Evolutionary conservation across 2,797 vertebrate species (phyloP).

Genomic region (Sebastes baramenuke): DNA sequence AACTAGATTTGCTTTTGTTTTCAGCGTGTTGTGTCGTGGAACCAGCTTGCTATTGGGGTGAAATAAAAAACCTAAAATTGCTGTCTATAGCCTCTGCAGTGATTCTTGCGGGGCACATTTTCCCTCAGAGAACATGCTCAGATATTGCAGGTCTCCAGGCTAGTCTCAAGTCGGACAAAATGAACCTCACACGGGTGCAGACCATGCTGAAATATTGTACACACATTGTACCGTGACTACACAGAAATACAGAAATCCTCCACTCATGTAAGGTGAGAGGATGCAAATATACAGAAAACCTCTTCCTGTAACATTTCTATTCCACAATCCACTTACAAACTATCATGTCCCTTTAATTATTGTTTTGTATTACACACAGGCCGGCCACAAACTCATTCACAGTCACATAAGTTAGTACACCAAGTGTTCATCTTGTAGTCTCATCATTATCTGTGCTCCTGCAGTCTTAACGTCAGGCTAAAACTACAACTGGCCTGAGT

Average conservation of each 20-base stretch:
- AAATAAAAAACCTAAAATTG: constrained; percentile 13
- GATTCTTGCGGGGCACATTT: neutral
- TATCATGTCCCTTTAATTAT: constrained; percentile 12
- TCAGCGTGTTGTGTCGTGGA: neutral
- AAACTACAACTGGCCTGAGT: constrained; percentile 37
- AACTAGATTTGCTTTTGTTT: neutral
- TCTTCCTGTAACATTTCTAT: constrained; percentile 23
- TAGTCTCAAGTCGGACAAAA: constrained; percentile 30
- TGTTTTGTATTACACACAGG: constrained; percentile 20
- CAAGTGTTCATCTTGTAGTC: neutral
- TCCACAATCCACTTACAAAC: constrained; percentile 24
- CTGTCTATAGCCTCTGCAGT: neutral
- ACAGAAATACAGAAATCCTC: constrained; percentile 50
- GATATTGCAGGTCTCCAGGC: constrained; percentile 42
- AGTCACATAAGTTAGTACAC: constrained; percentile 33
- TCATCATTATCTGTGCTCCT: constrained; percentile 39
- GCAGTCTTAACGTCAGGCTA: neutral
- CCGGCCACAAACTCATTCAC: constrained; percentile 16
- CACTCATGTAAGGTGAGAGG: constrained; percentile 28
- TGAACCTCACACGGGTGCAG: constrained; percentile 41
- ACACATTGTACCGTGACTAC: constrained; percentile 45
- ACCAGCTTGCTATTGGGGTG: neutral
- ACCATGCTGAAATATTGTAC: constrained; percentile 64
- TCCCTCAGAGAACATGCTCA: neutral
- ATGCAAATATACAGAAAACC: constrained; percentile 46